Conservation (phyloP, 2,888 invertebrate species). For the Ectropis crepuscularia region DNA sequence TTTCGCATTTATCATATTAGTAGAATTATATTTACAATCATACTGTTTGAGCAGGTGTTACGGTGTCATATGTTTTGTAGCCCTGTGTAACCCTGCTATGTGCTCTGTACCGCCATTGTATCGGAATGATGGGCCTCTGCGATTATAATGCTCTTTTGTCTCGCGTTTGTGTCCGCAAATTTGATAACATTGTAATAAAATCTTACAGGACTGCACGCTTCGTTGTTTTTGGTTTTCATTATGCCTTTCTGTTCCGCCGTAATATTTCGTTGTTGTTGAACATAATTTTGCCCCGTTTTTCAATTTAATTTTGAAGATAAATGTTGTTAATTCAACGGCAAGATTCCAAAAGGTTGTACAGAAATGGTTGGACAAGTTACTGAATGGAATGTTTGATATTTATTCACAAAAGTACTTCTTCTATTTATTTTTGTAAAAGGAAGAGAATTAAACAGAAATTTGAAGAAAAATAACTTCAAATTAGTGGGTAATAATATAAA, state of each 20-base stretch:
- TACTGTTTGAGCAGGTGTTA: slow-evolving; percentile 6
- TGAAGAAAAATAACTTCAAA: too few species aligned
- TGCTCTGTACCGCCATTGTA: slow-evolving; percentile 19
- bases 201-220: slow-evolving; percentile 16
- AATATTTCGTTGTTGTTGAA: slow-evolving; percentile 6
- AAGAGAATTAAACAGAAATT: too few species aligned
- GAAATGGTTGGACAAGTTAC: background rate
- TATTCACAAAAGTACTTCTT: too few species aligned
- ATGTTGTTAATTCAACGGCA: background rate
- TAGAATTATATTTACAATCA: background rate
- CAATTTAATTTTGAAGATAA: slow-evolving; percentile 1
- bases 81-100: slow-evolving; percentile 13
- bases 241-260: slow-evolving; percentile 5
- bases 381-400: too few species aligned
- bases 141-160: slow-evolving; percentile 29
- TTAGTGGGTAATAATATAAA: too few species aligned
- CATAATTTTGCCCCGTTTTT: background rate
- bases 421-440: too few species aligned
- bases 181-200: slow-evolving; percentile 32
- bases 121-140: slow-evolving; percentile 25
- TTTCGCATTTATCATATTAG: too few species aligned
- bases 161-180: slow-evolving; percentile 25
- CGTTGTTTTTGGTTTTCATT: slow-evolving; percentile 20
- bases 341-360: background rate
- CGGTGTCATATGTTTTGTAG: slow-evolving; percentile 11